Evolutionary conservation across 2,888 invertebrate species (phyloP), one percentile per base, ranked within the genome.

Genomic region (Marasmarcha lunaedactyla): DNA sequence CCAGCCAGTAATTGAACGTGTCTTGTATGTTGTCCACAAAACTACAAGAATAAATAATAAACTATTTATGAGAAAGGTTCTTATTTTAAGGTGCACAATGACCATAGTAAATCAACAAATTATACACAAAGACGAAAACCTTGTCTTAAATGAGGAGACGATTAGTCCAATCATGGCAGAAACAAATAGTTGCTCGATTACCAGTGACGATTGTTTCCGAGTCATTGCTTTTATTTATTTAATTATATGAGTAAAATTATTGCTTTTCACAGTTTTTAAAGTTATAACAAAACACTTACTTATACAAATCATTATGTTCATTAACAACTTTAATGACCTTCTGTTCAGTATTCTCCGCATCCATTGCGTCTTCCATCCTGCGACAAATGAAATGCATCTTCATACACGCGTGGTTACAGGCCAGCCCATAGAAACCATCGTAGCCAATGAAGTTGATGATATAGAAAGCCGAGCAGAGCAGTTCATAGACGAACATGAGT

Each of bases 1-100:
- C 69, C 1, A 76, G 46, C 71, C 73, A 76, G 0, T 66, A 49
- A 41, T 70, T 70, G 41, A 71, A 74, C 0, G 65, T 59, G 0
- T 61, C 59, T 44, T 76, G 74, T 6, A 73, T 63, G 0, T 52
- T 12, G 0, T 55, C 52, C 2, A 71, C 57, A 38, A 54, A 71
- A 20, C 76, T 76, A 54, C 9, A 55, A 55, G 1, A 6, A n/a
- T n/a, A n/a, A n/a, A n/a, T n/a, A n/a, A n/a, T 7, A 5, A 25
- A 9, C 30, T 4, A 4, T 30, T 30, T 4, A 30, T 9, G n/a
- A 30, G 6, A 30, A 30, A n/a, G n/a, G n/a, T n/a, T n/a, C n/a
- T n/a, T n/a, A n/a, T n/a, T n/a, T n/a, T n/a, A n/a, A n/a, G n/a
- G n/a, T n/a, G n/a, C n/a, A n/a, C n/a, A n/a, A n/a, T n/a, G n/a